phyloP scores from a whole-genome alignment of 2,888 invertebrate genomes.

The Pocota personata region DNA sequence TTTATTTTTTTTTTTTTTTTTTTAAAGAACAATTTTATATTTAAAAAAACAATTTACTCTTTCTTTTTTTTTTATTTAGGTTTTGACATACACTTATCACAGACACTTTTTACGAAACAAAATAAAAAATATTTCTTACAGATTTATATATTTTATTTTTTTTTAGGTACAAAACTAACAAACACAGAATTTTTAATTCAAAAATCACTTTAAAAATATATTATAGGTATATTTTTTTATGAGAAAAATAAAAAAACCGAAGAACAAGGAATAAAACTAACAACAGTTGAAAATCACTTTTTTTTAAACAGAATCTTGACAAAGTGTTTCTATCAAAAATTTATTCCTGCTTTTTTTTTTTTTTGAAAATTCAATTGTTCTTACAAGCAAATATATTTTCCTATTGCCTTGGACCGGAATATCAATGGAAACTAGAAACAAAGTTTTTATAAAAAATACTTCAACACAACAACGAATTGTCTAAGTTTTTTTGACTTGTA shows the following conservation, averaged over 20 bases:
- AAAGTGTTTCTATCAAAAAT: slow-evolving; percentile 17
- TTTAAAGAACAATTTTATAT: slow-evolving; percentile 54
- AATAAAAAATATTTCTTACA: background rate
- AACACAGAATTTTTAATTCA: slow-evolving; percentile 39
- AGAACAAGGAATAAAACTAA: slow-evolving; percentile 19
- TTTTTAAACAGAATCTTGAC: background rate
- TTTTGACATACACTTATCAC: slow-evolving; percentile 81
- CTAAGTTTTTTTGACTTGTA: slow-evolving; percentile 7
- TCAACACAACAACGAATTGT: slow-evolving; percentile 38
- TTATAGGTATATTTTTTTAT: background rate
- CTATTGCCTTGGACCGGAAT: slow-evolving; percentile 60
- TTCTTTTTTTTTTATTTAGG: slow-evolving; percentile 65
- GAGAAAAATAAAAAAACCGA: background rate
- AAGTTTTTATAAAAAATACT: slow-evolving; percentile 15
- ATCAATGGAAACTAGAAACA: slow-evolving; percentile 23
- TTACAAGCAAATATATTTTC: slow-evolving; percentile 29
- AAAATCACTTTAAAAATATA: slow-evolving; percentile 28
- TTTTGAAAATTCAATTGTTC: slow-evolving; percentile 22
- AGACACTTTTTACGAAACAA: slow-evolving; percentile 76
- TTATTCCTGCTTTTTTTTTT: slow-evolving; percentile 1
- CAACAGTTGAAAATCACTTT: slow-evolving; percentile 33
- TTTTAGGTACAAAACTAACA: slow-evolving; percentile 33
- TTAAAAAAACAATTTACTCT: slow-evolving; percentile 57
- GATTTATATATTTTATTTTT: slow-evolving; percentile 1
- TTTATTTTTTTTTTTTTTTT: slow-evolving; percentile 47